Evolutionary conservation across 2,113 vertebrate species (phyloP), one percentile per base, ranked within the genome.

Genomic region (Alosa alosa): DNA sequence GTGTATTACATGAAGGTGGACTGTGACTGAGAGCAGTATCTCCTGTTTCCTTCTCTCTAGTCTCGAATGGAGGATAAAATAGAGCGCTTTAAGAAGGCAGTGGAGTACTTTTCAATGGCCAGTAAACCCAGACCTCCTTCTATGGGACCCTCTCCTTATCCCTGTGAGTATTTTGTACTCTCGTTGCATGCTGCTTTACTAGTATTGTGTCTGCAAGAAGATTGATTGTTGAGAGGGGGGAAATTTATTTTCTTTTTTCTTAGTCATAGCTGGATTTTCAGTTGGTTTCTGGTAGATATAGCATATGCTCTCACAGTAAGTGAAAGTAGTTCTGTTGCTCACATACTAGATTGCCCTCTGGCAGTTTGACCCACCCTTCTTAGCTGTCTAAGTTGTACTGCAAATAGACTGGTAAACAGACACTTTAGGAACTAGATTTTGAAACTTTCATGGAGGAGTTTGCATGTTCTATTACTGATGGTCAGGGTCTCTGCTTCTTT

Each of bases 41-140:
- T 4, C 18, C 36, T 10, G 2, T 36, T 78, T 82, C 87, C 87
- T 52, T 55, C 55, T 81, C 52, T 88, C 10, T 90, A 98, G 97
- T 98, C 97, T 89, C 96, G 96, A 84, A 98, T 95, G 91, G 97
- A 97, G 94, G 97, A 98, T 92, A 98, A 98, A 90, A 95, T 97
- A 60, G 96, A 96, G 83, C 94, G 97, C 68, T 98, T 98, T 94
- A 98, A 97, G 92, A 97, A 96, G 93, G 97, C 97, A 86, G 97
- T 98, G 92, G 96, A 97, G 82, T 98, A 97, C 91, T 98, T 97
- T 92, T 97, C 97, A 52, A 95, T 95, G 86, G 96, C 97, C 92
- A 96, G 95, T 93, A 97, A 97, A 92, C 94, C 96, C 50, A 95
- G 96, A 88, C 95, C 96, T 2, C 93, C 95, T 49, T 95, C 94